These are phyloP conservation scores for Chymomyza fuscimana DNA, from an alignment of 2,888 invertebrate species.

Conservation along the genomic window DNA sequence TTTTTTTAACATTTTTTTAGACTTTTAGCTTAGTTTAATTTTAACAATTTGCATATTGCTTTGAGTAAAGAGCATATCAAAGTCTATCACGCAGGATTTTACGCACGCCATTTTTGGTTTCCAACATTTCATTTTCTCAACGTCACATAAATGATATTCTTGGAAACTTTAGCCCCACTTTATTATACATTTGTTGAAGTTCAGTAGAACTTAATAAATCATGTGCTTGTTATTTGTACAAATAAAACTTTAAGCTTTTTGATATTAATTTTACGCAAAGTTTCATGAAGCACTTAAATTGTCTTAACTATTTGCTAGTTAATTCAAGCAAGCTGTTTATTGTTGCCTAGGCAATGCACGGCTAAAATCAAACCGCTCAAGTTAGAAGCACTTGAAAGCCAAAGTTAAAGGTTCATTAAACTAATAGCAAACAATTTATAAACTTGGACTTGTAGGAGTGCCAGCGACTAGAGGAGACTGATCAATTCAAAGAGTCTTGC, in stretches of 20 bases:
- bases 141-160: too few species aligned
- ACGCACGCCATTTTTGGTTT: too few species aligned
- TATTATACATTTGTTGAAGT: too few species aligned
- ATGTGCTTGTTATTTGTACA: too few species aligned
- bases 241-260: neutral
- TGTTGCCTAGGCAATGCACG: constrained; percentile 20
- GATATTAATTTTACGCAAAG: neutral
- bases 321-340: neutral
- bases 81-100: too few species aligned
- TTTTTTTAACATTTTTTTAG: too few species aligned
- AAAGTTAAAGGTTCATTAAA: constrained; percentile 69
- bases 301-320: neutral
- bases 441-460: constrained; percentile 30
- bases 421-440: constrained; percentile 74
- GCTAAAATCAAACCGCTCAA: constrained; percentile 41
- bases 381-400: constrained; percentile 39
- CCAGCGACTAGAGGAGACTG: neutral
- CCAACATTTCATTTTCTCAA: too few species aligned
- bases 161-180: too few species aligned
- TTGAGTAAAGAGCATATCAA: too few species aligned
- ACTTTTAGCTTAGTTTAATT: too few species aligned
- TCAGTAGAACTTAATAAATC: neutral
- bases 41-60: too few species aligned
- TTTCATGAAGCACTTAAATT: neutral
- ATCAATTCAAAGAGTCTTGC: neutral